phyloP scores from a whole-genome alignment of 2,797 vertebrate species.

The Emys orbicularis region DNA sequence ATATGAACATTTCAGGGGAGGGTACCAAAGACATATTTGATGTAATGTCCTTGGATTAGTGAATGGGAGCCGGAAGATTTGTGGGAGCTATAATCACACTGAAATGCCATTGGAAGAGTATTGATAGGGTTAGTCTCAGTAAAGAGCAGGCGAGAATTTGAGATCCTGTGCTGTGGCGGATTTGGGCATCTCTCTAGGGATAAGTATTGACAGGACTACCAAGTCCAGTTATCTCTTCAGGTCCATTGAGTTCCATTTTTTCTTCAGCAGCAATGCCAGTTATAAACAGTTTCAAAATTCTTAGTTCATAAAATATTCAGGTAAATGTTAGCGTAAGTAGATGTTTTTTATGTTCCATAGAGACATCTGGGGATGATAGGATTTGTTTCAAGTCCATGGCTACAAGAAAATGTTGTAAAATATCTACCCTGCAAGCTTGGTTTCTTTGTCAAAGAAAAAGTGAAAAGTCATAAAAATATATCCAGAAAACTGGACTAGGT shows the following conservation, averaged over 20 bases:
- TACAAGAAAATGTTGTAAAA: background rate
- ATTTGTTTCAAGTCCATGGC: background rate
- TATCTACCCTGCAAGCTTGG: background rate
- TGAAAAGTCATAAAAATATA: constrained; percentile 45
- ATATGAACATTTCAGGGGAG: too few relatives aligned
- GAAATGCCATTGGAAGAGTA: background rate
- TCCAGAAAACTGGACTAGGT: constrained; percentile 33
- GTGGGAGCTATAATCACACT: background rate
- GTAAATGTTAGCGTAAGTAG: background rate
- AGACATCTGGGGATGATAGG: background rate
- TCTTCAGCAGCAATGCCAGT: constrained; percentile 1
- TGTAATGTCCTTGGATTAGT: background rate
- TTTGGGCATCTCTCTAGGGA: too few relatives aligned
- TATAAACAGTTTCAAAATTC: constrained; percentile 22
- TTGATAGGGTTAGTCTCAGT: too few relatives aligned
- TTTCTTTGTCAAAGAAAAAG: constrained; percentile 13
- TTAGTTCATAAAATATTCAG: constrained; percentile 51
- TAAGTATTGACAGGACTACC: too few relatives aligned
- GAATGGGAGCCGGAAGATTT: background rate
- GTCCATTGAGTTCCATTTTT: constrained; percentile 14
- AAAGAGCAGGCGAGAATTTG: too few relatives aligned
- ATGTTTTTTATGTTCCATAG: background rate
- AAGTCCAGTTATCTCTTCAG: background rate
- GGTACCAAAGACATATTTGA: background rate
- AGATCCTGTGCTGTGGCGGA: too few relatives aligned